Percentiles rank a stretch among this genome's conserved stretches.
Conservation (phyloP, 2,888 invertebrate genomes). For the Pollenia angustigena region DNA sequence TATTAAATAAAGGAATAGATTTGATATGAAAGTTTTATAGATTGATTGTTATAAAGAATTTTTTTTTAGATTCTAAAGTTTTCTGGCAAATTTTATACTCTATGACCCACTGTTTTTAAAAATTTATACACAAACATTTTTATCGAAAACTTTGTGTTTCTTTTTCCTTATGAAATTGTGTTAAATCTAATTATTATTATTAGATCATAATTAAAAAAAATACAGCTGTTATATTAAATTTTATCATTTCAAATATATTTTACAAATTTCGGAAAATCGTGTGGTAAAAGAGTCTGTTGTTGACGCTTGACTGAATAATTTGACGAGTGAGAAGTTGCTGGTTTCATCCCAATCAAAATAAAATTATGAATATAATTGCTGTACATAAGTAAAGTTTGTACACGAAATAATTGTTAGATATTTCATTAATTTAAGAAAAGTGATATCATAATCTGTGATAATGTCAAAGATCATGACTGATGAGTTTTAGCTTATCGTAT, state of each 20-base stretch:
- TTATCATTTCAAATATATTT: conserved; percentile 16
- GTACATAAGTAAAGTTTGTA: conserved; percentile 19
- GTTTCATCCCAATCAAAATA: conserved; percentile 16
- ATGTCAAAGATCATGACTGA: neutral
- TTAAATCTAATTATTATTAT: conserved; percentile 34
- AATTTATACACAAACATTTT: neutral
- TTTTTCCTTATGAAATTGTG: conserved; percentile 15
- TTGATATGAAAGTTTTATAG: too few relatives aligned
- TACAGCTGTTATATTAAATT: too few relatives aligned
- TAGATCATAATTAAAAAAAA: conserved; percentile 31
- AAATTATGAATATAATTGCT: neutral
- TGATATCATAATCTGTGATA: neutral
- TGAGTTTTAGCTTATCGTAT: too few relatives aligned
- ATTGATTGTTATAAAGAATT: neutral
- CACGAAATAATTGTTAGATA: neutral
- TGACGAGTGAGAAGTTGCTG: conserved; percentile 41
- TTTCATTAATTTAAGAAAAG: neutral
- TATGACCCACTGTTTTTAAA: conserved; percentile 18
- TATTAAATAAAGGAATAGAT: too few relatives aligned
- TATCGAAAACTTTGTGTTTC: neutral
- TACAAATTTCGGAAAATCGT: conserved; percentile 41
- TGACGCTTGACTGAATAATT: conserved; percentile 61
- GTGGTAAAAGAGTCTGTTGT: conserved; percentile 17
- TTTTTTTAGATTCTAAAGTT: neutral
- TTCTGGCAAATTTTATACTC: neutral